Base-by-base conservation (phyloP, 2,113 vertebrate genomes). In the Chaetorhynchus papuensis region DNA sequence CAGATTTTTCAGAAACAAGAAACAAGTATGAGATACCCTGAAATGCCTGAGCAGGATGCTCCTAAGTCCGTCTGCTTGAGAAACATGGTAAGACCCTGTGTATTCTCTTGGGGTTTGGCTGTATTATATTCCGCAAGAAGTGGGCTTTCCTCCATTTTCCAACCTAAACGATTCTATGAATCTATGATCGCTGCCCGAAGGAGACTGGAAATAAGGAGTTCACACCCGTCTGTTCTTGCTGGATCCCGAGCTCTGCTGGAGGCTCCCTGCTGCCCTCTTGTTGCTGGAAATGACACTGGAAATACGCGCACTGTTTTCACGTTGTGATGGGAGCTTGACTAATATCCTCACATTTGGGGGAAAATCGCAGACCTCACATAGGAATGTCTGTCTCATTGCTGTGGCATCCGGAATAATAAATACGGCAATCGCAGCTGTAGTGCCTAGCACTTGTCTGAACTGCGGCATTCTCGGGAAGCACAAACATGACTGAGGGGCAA, bases 251-350 rank as follows among this genome's bases (percentile, higher is more conserved):
- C 72, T 66, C 76, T 68, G 89, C 81, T 70, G 14, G 66, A 95
- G 96, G 95, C 95, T 96, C 96, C 96, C 72, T 96, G 94, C 96
- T 96, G 96, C 96, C 96, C 96, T 90, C 96, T 96, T 87, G 93
- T 90, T 70, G 96, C 93, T 95, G 80, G 72, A 96, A 93, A 35
- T 26, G 39, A 49, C 85, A 49, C 79, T 90, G 85, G 80, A 71
- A 95, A 78, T 27, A 41, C 14, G 19, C 37, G 11, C 52, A 13
- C 47, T 31, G 5, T 64, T 77, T 64, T 41, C 45, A 21, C 49
- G 0, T 66, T 24, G 47, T 35, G 76, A 35, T 89, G 83, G 11
- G 84, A 83, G 83, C 75, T 92, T 83, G 87, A 54, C 92, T 78
- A 74, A 86, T 60, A 93, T 20, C 83, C 68, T 82, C 95, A 41